Evolutionary conservation across 2,888 invertebrate genomes (phyloP).

Genomic region (Rhyacophila evoluta): DNA sequence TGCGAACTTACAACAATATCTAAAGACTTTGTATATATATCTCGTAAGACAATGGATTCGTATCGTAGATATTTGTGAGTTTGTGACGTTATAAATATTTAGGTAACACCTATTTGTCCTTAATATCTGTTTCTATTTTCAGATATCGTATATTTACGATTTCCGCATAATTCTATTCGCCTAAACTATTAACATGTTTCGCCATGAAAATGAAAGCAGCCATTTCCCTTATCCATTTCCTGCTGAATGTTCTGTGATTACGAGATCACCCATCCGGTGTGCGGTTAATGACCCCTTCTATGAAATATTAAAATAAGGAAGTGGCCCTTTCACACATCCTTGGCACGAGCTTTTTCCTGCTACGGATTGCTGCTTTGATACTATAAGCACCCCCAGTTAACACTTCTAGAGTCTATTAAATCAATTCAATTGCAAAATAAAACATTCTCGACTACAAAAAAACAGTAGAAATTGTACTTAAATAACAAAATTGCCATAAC

Average conservation of each 20-base stretch:
- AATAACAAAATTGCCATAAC: too few species aligned
- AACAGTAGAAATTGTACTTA: too few species aligned
- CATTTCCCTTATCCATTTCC: constrained; percentile 4
- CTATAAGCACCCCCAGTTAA: neutral
- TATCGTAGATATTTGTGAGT: too few species aligned
- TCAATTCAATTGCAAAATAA: neutral
- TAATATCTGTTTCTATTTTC: neutral
- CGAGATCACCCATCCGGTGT: constrained; percentile 24
- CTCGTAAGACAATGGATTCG: too few species aligned
- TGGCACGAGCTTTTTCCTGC: constrained; percentile 14
- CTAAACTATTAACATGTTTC: neutral
- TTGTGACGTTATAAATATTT: too few species aligned
- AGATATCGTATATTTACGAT: neutral
- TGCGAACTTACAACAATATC: too few species aligned
- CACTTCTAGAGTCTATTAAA: neutral
- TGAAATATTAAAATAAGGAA: constrained; percentile 24
- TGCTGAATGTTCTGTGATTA: constrained; percentile 15
- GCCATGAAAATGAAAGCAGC: neutral
- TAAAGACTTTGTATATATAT: too few species aligned
- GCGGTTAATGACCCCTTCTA: constrained; percentile 6
- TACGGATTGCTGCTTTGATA: constrained; percentile 14
- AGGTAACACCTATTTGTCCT: neutral
- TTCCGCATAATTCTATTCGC: neutral
- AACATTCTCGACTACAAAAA: neutral
- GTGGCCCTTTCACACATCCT: constrained; percentile 22